Base-by-base conservation (phyloP, 2,888 invertebrate species). In the Drosophila niveifrons region DNA sequence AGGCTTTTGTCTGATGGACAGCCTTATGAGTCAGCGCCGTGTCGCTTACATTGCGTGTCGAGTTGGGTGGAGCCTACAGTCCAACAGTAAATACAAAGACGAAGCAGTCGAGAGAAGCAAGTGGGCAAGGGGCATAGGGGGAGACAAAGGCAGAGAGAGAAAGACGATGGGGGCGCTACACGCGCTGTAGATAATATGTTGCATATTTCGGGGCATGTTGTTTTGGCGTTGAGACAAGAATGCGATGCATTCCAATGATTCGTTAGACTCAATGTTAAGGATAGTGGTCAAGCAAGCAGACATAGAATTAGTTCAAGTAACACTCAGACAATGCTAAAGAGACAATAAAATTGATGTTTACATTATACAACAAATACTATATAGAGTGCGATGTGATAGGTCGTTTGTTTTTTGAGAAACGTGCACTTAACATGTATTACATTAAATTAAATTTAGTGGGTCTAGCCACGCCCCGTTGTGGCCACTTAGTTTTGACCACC, bases 1-100 rank as follows among this genome's bases (percentile, higher is more conserved):
- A 77, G 59, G 51, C 50, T 72, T 57, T 58, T 66, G 48, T 66
- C 58, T 72, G 68, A 61, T 77, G 73, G 65, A 57, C 63, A 72
- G 72, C 63, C 80, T 75, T 78, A 82, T 82, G 82, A 87, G 84
- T 82, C 82, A 82, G 75, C 78, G 48, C 65, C 62, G 51, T 72
- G 68, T 72, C 72, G 70, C 61, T 63, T 44, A 50, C 57, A 70
- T 82, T 87, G 87, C 87, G 87, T 82, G 82, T 57, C 66, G 52
- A 50, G 63, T 78, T 77, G 75, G 66, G 62, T 59, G 72, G 63
- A 64, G 61, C 64, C 65, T 58, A 43, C 57, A 41, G 23, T 28
- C 7, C 15, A 17, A 44, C 15, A 44, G 41, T 58, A 50, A 55
- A 68, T 72, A 43, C 23, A 53, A 47, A 57, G 57, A 47, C 31